Conservation (phyloP, 2,797 vertebrate species). For the Acomys russatus region DNA sequence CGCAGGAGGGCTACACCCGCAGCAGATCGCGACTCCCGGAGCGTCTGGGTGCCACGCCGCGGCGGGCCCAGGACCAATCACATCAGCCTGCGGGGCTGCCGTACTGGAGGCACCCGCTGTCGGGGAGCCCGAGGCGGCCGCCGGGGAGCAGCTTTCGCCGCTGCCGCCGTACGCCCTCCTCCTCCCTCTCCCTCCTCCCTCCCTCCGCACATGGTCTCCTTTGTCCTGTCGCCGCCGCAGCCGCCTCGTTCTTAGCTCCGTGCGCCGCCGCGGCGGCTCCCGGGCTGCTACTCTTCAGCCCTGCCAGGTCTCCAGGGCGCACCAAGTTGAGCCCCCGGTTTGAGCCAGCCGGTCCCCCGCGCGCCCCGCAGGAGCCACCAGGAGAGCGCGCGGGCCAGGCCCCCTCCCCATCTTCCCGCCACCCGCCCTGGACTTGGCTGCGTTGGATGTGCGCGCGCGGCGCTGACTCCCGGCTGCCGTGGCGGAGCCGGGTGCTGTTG, state of each 20-base stretch:
- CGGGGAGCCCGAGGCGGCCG: constrained; percentile 70
- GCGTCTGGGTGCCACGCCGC: constrained; percentile 5
- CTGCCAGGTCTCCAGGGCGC: constrained; percentile 26
- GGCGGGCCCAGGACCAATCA: background rate
- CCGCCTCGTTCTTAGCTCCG: constrained; percentile 84
- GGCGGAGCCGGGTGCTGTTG: background rate
- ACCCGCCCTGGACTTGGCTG: constrained; percentile 54
- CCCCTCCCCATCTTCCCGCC: constrained; percentile 27
- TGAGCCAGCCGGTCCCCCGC: constrained; percentile 62
- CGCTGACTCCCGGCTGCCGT: constrained; percentile 31
- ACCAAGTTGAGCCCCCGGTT: constrained; percentile 35
- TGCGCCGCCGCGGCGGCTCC: constrained; percentile 74
- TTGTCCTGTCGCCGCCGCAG: constrained; percentile 92
- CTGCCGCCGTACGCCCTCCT: constrained; percentile 71
- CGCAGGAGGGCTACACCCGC: background rate
- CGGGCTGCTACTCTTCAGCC: constrained; percentile 69
- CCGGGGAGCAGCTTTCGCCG: constrained; percentile 68
- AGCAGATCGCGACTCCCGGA: constrained; percentile 55
- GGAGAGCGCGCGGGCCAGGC: constrained; percentile 65
- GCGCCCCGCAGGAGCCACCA: constrained; percentile 72
- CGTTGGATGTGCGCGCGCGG: constrained; percentile 66
- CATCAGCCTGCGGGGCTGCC: constrained; percentile 50
- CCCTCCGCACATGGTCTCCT: constrained; percentile 93
- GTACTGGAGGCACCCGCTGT: constrained; percentile 63
- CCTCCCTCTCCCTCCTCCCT: constrained; percentile 80